Evolutionary conservation across 35 echinoderm and acorn worm genomes (phyloP).

Genomic region (Patiria miniata): DNA sequence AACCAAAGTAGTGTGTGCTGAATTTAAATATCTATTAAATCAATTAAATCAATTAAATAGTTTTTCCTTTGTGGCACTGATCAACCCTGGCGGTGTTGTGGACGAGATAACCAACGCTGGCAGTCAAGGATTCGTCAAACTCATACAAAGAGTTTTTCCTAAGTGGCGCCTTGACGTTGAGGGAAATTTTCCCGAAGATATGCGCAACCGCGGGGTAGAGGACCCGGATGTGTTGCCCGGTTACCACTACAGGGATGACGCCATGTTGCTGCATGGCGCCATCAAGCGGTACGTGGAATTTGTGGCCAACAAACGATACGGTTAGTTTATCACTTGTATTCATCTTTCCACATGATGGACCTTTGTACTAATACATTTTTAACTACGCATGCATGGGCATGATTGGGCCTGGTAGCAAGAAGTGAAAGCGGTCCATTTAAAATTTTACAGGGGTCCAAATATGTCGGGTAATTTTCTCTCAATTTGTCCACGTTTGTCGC

Average conservation of each 20-base stretch:
- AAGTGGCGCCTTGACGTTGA: conserved; percentile 71
- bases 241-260: conserved; percentile 85
- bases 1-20: too few species aligned
- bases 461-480: too few species aligned
- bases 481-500: too few species aligned
- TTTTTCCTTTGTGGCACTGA: conserved; percentile 17
- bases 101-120: conserved; percentile 67
- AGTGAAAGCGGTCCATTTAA: too few species aligned
- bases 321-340: not conserved
- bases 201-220: conserved; percentile 60
- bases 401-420: not conserved
- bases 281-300: conserved; percentile 51
- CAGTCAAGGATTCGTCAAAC: conserved; percentile 31
- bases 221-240: conserved; percentile 62
- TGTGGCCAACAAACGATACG: conserved; percentile 45
- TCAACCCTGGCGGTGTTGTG: conserved; percentile 54
- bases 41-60: not conserved
- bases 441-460: too few species aligned
- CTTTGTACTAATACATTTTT: not conserved
- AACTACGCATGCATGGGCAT: not conserved
- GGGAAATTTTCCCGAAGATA: conserved; percentile 67
- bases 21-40: too few species aligned
- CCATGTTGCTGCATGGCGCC: conserved; percentile 53
- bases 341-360: not conserved
- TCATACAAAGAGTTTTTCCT: conserved; percentile 7